Conservation (phyloP, 2,113 vertebrate genomes). For the Dryoscopus gambensis region DNA sequence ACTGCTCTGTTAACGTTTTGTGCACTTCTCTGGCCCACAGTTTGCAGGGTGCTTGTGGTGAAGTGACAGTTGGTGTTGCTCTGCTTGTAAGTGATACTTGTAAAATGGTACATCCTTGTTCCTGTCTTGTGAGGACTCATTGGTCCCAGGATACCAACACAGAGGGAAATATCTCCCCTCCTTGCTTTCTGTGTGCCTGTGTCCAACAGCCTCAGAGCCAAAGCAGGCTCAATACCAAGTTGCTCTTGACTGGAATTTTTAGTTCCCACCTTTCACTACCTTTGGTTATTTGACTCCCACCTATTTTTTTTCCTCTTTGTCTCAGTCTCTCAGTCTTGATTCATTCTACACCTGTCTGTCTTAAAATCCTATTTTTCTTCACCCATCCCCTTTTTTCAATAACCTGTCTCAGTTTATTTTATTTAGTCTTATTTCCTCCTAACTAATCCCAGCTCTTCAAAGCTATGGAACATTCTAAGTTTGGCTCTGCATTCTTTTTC, state of each 20-base stretch:
- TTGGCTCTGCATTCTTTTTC: neutral
- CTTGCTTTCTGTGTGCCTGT: neutral
- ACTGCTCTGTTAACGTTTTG: neutral
- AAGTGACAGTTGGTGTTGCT: neutral
- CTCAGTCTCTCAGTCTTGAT: neutral
- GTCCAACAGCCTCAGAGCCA: neutral
- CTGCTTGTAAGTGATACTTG: fast-evolving
- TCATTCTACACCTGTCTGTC: neutral
- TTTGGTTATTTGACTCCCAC: neutral
- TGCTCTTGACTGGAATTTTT: neutral
- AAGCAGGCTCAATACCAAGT: neutral
- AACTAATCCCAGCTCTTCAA: neutral
- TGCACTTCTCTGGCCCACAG: fast-evolving
- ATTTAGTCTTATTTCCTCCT: neutral
- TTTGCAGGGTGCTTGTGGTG: neutral
- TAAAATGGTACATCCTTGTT: neutral
- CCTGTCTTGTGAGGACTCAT: neutral
- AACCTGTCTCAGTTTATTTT: neutral
- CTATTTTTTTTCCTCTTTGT: neutral
- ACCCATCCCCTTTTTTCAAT: neutral
- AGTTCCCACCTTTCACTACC: neutral
- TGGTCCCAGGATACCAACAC: neutral
- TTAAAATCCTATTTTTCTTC: neutral
- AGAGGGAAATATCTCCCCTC: neutral
- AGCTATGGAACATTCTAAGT: neutral